A percentile compares a stretch with the other conserved stretches of the same genome.
Evolutionary conservation across 2,888 invertebrate species (phyloP).

Genomic region (Tetramorium bicarinatum): DNA sequence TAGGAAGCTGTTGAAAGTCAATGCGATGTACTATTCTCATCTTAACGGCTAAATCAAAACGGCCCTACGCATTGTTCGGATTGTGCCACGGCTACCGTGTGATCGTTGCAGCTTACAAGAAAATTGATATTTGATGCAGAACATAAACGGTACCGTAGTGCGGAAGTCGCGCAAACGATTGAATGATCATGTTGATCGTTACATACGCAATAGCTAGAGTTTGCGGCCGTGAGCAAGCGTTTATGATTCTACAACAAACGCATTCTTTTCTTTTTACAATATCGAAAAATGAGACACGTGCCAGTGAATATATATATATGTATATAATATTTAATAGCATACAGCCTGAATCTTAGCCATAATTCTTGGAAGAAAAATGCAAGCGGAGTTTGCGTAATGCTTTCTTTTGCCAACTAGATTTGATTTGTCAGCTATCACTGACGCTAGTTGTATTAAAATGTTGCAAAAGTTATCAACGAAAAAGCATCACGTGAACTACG

Average conservation of each 20-base stretch:
- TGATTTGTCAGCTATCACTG: not conserved
- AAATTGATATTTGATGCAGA: constrained; percentile 16
- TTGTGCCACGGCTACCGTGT: not conserved
- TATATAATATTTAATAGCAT: not conserved
- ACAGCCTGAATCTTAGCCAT: not conserved
- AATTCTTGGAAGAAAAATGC: constrained; percentile 30
- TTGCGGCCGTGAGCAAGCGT: not conserved
- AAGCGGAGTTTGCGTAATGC: not conserved
- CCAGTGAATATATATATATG: not conserved
- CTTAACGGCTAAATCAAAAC: not conserved
- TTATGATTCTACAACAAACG: constrained; percentile 6
- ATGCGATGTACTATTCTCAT: not conserved
- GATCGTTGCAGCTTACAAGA: not conserved
- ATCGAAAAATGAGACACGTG: not conserved
- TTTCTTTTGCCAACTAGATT: not conserved
- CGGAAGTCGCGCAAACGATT: not conserved
- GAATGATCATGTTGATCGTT: not conserved
- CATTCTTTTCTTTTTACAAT: constrained; percentile 13
- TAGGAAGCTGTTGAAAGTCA: constrained; percentile 25
- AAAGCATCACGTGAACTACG: not conserved
- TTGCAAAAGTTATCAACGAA: not conserved
- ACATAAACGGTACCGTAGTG: constrained; percentile 5
- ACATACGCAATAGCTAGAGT: not conserved
- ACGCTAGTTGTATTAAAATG: not conserved
- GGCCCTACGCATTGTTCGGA: not conserved